A percentile compares a stretch with the other conserved stretches of the same genome.
Evolutionary conservation across 2,888 invertebrate genomes (phyloP).

Genomic region (Hanleya hanleyi): DNA sequence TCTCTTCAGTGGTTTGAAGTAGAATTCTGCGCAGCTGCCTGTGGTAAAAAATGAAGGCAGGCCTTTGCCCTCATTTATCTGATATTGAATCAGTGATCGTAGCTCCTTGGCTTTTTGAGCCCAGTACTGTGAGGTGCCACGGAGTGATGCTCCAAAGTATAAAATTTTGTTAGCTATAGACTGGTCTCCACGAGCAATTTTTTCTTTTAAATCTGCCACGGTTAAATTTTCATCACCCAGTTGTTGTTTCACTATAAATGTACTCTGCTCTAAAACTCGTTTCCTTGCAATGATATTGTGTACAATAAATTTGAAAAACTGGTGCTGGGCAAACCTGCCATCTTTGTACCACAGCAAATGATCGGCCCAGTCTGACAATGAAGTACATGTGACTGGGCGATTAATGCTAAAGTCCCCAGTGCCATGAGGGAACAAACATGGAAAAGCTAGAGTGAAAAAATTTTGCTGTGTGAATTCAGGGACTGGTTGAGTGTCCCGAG

Average conservation of each 20-base stretch:
- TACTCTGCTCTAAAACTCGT: constrained; percentile 33
- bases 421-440: constrained; percentile 39
- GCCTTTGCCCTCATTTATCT: too few relatives aligned
- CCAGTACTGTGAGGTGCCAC: too few relatives aligned
- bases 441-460: too few relatives aligned
- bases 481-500: too few relatives aligned
- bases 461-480: constrained; percentile 27
- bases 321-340: too few relatives aligned
- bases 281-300: constrained; percentile 43
- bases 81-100: constrained; percentile 4
- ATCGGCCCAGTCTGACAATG: constrained; percentile 21
- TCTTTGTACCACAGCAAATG: too few relatives aligned
- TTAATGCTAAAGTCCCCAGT: too few relatives aligned
- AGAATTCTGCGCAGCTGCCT: too few relatives aligned
- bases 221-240: constrained; percentile 40
- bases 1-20: too few relatives aligned
- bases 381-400: constrained; percentile 14
- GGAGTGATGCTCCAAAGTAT: constrained; percentile 23
- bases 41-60: too few relatives aligned
- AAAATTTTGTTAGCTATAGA: constrained; percentile 32
- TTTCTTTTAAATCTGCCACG: constrained; percentile 31
- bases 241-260: constrained; percentile 40
- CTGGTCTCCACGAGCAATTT: constrained; percentile 29
- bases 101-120: constrained; percentile 13
- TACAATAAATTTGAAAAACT: too few relatives aligned